Evolutionary conservation across 1,140 invertebrate species (phyloP).

Genomic region (Camponotus pennsylvanicus): DNA sequence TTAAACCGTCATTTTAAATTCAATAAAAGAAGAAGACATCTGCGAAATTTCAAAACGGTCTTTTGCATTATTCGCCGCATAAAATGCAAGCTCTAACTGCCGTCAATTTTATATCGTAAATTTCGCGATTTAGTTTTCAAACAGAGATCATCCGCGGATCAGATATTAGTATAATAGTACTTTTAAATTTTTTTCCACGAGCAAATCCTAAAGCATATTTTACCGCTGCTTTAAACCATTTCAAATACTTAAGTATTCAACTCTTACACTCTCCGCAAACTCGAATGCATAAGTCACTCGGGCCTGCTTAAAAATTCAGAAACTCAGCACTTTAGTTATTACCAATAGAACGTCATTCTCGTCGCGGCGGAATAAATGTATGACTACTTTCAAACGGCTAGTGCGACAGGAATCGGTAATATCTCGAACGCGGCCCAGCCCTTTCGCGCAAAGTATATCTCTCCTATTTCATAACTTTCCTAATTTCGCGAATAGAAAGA

Average conservation of each 20-base stretch:
- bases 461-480: constrained; percentile 63
- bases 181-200: not conserved
- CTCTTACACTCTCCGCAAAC: constrained; percentile 43
- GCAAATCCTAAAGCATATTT: constrained; percentile 20
- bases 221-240: constrained; percentile 54
- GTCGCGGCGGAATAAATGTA: constrained; percentile 59
- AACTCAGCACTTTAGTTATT: constrained; percentile 61
- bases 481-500: constrained; percentile 41
- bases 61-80: not conserved
- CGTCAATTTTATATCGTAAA: constrained; percentile 3
- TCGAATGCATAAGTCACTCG: constrained; percentile 57
- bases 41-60: not conserved
- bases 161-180: not conserved
- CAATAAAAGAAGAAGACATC: constrained; percentile 7
- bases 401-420: constrained; percentile 60
- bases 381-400: constrained; percentile 59
- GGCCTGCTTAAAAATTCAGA: constrained; percentile 53
- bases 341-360: constrained; percentile 59
- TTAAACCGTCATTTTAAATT: constrained; percentile 33
- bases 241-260: constrained; percentile 45
- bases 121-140: not conserved
- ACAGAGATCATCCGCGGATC: constrained; percentile 4
- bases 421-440: constrained; percentile 17
- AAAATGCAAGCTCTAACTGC: not conserved
- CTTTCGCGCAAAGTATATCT: constrained; percentile 34